phyloP scores from a whole-genome alignment of 2,113 vertebrate species.

The chimpanzee (Pan troglodytes) region NHGRI_mPanTro3-v2.1_pri NC_072421.2:38887001-38887500 shows the following conservation, averaged over 20 bases:
- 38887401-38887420: not conserved
- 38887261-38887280: not conserved
- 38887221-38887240: not conserved
- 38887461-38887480: not conserved
- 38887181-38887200: not conserved
- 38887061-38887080: not conserved
- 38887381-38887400: not conserved
- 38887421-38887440: not conserved
- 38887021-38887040: not conserved
- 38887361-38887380: not conserved
- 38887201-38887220: not conserved
- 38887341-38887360: not conserved
- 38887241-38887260: not conserved
- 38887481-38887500: not conserved
- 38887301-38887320: not conserved
- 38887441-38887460: not conserved
- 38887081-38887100: not conserved
- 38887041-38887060: not conserved
- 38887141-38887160: not conserved
- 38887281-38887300: not conserved
- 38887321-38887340: not conserved
- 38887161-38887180: not conserved
- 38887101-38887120: not conserved
- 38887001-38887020: not conserved
- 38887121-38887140: not conserved